Conservation (phyloP, 2,113 vertebrate species). For the Haemorhous mexicanus region DNA sequence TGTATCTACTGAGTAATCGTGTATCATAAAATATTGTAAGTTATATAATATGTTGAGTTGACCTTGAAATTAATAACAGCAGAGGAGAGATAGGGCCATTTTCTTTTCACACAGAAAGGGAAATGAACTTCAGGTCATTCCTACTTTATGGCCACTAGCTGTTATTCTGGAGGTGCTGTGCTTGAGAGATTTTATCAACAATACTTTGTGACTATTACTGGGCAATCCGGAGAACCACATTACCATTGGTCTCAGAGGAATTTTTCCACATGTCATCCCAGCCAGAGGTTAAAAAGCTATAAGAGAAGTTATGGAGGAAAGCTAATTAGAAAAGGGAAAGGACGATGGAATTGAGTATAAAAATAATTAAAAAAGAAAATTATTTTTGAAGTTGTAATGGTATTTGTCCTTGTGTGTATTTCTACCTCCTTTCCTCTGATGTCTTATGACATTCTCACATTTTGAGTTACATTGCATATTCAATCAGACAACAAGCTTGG, state of each 20-base stretch:
- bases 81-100: background rate
- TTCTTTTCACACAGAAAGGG: background rate
- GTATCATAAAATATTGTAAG: background rate
- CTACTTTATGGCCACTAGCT: constrained; percentile 27
- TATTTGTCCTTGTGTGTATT: background rate
- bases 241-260: constrained; percentile 51
- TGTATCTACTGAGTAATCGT: background rate
- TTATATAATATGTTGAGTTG: background rate
- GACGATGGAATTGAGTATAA: background rate
- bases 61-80: constrained; percentile 44
- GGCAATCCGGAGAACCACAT: constrained; percentile 5
- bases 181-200: constrained; percentile 52
- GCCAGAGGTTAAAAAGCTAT: constrained; percentile 38
- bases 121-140: constrained; percentile 3
- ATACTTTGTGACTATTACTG: constrained; percentile 11
- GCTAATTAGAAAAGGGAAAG: constrained; percentile 68
- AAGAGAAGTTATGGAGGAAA: constrained; percentile 32
- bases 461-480: background rate
- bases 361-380: background rate
- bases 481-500: constrained; percentile 9
- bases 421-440: background rate
- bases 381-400: constrained; percentile 36
- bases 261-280: constrained; percentile 3
- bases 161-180: constrained; percentile 32
- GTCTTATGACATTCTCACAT: background rate